These are phyloP conservation scores for Plectrocnemia conspersa DNA, from an alignment of 1,140 invertebrate species.

Conservation along the genomic window DNA sequence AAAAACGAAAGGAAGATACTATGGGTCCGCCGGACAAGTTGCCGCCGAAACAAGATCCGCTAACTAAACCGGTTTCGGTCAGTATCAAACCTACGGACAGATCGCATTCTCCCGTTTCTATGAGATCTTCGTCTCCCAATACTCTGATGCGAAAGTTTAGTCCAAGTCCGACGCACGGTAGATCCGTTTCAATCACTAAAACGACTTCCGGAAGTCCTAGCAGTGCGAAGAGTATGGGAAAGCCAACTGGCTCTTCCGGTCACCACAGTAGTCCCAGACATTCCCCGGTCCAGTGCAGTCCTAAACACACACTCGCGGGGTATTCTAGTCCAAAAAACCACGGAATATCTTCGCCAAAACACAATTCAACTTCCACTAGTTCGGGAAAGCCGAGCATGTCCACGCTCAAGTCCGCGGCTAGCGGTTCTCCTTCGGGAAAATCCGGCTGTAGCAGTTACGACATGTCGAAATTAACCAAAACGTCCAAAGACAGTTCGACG, in stretches of 20 bases:
- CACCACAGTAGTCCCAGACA: slow-evolving; percentile 67
- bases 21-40: slow-evolving; percentile 83
- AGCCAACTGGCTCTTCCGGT: slow-evolving; percentile 54
- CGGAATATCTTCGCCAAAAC: slow-evolving; percentile 70
- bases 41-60: slow-evolving; percentile 63
- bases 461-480: slow-evolving; percentile 46
- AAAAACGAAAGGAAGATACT: slow-evolving; percentile 71
- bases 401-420: slow-evolving; percentile 73
- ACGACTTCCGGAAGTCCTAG: slow-evolving; percentile 58
- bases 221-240: slow-evolving; percentile 50
- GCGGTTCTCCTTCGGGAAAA: slow-evolving; percentile 50
- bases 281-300: slow-evolving; percentile 71
- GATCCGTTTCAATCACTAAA: slow-evolving; percentile 53
- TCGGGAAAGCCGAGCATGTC: slow-evolving; percentile 86
- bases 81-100: slow-evolving; percentile 69
- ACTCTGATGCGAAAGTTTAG: slow-evolving; percentile 63
- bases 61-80: slow-evolving; percentile 68
- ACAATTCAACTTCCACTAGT: slow-evolving; percentile 59
- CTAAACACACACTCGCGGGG: slow-evolving; percentile 61
- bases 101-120: slow-evolving; percentile 56
- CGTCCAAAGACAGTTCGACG: slow-evolving; percentile 48
- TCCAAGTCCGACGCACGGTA: slow-evolving; percentile 61
- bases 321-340: slow-evolving; percentile 64
- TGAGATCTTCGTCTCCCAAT: slow-evolving; percentile 59
- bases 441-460: slow-evolving; percentile 47